Conservation (phyloP, 2,113 vertebrate genomes). For the Tachuris rubrigastra region DNA sequence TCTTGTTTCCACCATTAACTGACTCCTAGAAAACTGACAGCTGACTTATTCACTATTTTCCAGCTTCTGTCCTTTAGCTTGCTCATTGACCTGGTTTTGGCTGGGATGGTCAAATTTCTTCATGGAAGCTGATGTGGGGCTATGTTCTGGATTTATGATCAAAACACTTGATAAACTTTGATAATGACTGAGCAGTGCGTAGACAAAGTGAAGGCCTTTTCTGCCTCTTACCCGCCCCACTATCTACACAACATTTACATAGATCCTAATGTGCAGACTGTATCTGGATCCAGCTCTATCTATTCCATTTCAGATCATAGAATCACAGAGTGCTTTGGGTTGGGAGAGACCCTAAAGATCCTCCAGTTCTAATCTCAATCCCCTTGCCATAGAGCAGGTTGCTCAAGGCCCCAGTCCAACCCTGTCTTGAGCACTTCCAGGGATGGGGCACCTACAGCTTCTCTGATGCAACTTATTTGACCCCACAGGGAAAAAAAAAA, state of each 20-base stretch:
- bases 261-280: not conserved
- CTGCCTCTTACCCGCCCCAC: not conserved
- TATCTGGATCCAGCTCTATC: not conserved
- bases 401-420: not conserved
- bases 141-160: not conserved
- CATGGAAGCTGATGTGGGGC: not conserved
- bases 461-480: not conserved
- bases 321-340: not conserved
- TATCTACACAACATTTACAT: not conserved
- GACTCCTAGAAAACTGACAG: not conserved
- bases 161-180: not conserved
- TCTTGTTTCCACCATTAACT: not conserved
- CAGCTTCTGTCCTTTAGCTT: not conserved
- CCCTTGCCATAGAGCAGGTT: not conserved
- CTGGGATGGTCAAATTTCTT: not conserved
- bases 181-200: not conserved
- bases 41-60: not conserved
- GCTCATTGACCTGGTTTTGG: not conserved
- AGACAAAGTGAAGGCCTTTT: not conserved
- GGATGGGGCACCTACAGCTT: not conserved
- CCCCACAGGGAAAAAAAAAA: not conserved
- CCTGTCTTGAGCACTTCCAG: not conserved
- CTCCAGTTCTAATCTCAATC: not conserved
- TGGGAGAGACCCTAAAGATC: not conserved
- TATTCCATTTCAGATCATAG: not conserved